Evolutionary conservation across 2,113 vertebrate species (phyloP), one percentile per base, ranked within the genome.

Genomic region (Sterna hirundo): DNA sequence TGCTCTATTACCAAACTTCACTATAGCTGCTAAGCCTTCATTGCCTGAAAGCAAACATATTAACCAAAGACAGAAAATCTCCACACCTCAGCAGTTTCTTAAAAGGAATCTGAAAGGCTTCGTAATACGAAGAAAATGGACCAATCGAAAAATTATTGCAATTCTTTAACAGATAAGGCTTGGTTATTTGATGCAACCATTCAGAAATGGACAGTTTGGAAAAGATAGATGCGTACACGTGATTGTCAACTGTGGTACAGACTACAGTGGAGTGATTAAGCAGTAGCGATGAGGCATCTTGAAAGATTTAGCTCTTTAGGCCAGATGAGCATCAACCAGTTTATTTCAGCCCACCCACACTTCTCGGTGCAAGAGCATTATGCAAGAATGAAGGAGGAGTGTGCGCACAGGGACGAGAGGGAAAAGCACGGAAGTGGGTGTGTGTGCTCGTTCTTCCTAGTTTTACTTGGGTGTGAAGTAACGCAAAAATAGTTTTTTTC

Each of bases 381-480:
- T 68, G 86, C 94, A 96, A 95, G 92, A 94, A 82, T 0, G 57
- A 84, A 90, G 88, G 83, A 96, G 93, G 80, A 93, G 70, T 65
- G 89, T 72, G 74, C 1, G 3, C 87, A 36, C n/a, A 94, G 61
- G 81, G 69, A 94, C 0, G 3, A 81, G 62, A 93, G 25, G 78
- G n/a, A 79, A 68, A 83, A 91, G 91, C 5, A 10, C 32, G 40
- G 72, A 78, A 72, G 96, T 90, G 83, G 96, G 94, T 58, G 91
- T 61, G 84, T 11, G 11, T 88, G 77, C 44, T 88, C 65, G 76
- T 12, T 96, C 91, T 92, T 85, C 88, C 83, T 78, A n/a, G 95
- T 72, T 86, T 81, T 88, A 68, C 86, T 93, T 78, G 72, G 86
- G 96, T 95, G 92, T 82, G 88, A 97, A 97, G 54, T 72, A 79